Percentiles rank a stretch among this genome's conserved stretches.
These are phyloP conservation scores for Neria commutata DNA, from an alignment of 2,888 invertebrate species.

Conservation along the genomic window DNA sequence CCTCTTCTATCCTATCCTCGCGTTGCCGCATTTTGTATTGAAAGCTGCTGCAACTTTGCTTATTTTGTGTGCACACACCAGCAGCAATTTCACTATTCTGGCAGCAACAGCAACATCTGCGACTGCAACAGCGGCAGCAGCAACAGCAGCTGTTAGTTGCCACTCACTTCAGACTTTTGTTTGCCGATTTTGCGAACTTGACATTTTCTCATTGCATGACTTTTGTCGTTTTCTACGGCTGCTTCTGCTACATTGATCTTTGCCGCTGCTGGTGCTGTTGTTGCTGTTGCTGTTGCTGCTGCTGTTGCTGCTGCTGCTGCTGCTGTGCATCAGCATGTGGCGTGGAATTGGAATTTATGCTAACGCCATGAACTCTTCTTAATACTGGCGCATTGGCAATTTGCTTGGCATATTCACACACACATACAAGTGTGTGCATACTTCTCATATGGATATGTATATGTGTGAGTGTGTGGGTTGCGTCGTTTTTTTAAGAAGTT, in stretches of 20 bases:
- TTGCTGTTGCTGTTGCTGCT: conserved; percentile 15
- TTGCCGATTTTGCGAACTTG: neutral
- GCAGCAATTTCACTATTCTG: conserved; percentile 13
- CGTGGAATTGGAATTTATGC: neutral
- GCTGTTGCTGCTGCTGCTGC: neutral
- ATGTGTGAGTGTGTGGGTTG: too few relatives aligned
- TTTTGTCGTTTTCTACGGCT: neutral
- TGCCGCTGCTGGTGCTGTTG: neutral
- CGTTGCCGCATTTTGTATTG: neutral
- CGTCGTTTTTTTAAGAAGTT: too few relatives aligned
- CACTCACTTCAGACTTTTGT: neutral
- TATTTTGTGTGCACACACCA: neutral
- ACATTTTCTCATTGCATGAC: neutral
- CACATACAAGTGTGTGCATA: too few relatives aligned
- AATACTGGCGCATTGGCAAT: neutral
- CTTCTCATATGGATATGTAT: too few relatives aligned
- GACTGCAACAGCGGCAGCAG: conserved; percentile 13
- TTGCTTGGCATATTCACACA: too few relatives aligned
- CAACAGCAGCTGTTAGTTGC: conserved; percentile 6
- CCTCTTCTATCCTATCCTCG: too few relatives aligned
- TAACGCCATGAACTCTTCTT: neutral
- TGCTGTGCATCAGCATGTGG: conserved; percentile 36
- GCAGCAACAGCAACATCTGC: neutral
- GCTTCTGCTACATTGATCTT: neutral
- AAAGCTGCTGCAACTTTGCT: too few relatives aligned